A percentile compares a stretch with the other conserved stretches of the same genome.
phyloP scores from a whole-genome alignment of 2,888 invertebrate species.

The Erpobdella octoculata region DNA sequence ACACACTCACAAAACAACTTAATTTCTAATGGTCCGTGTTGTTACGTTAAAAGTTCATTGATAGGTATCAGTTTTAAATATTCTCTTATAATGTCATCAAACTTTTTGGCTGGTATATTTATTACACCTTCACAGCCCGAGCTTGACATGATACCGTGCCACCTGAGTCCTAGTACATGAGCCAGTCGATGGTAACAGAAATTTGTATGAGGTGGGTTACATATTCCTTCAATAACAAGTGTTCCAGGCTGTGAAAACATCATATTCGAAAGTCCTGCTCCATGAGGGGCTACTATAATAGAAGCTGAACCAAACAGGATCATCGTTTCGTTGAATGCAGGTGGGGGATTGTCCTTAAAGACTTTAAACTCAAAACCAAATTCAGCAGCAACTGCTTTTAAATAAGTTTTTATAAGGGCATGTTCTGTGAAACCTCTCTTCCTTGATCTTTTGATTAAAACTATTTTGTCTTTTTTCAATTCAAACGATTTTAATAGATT shows the following conservation, averaged over 20 bases:
- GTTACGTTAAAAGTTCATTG: too few species aligned
- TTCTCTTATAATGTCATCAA: not conserved
- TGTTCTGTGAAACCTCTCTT: slow-evolving; percentile 26
- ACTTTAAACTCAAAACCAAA: slow-evolving; percentile 23
- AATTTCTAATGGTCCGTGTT: too few species aligned
- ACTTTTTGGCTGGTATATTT: not conserved
- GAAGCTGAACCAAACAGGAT: slow-evolving; percentile 33
- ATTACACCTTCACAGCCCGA: not conserved
- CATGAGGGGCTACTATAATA: slow-evolving; percentile 37
- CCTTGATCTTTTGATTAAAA: slow-evolving; percentile 30
- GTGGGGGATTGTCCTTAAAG: slow-evolving; percentile 31
- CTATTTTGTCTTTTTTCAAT: slow-evolving; percentile 11
- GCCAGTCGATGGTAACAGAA: slow-evolving; percentile 34
- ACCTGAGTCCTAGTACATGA: slow-evolving; percentile 27
- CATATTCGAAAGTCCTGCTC: slow-evolving; percentile 37
- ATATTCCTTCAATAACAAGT: slow-evolving; percentile 35
- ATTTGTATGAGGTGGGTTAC: slow-evolving; percentile 33
- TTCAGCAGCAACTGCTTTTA: not conserved
- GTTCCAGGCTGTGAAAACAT: slow-evolving; percentile 35
- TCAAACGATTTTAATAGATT: not conserved
- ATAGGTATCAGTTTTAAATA: too few species aligned
- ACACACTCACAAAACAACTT: too few species aligned
- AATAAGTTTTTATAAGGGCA: not conserved
- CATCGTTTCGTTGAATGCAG: slow-evolving; percentile 31
- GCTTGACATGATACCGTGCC: slow-evolving; percentile 4